Conservation (phyloP, 1,140 invertebrate genomes). For the Lepidurus apus region DNA sequence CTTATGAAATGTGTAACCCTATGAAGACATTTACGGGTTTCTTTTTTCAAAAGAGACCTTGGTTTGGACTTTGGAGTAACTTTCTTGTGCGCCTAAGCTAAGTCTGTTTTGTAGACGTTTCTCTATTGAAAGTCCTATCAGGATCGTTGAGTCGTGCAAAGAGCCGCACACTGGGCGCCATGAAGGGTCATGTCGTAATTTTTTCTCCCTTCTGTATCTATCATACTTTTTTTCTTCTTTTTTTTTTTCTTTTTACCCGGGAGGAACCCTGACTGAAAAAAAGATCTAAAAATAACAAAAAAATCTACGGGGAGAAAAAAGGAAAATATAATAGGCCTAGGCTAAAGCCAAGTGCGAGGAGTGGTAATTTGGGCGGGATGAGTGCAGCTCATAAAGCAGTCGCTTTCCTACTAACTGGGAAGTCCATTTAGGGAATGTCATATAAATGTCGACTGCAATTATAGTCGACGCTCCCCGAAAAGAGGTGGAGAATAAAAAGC, state of each 20-base stretch:
- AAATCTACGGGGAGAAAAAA: not conserved
- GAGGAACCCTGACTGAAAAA: not conserved
- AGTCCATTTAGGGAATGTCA: conserved; percentile 11
- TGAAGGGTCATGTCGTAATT: no score
- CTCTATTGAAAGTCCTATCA: no score
- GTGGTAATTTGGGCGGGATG: conserved; percentile 6
- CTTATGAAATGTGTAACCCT: no score
- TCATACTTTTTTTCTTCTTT: not conserved
- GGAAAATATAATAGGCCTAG: conserved; percentile 7
- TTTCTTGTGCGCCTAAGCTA: no score
- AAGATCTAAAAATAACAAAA: not conserved
- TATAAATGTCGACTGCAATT: conserved; percentile 15
- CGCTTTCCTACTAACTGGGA: conserved; percentile 3
- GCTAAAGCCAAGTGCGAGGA: not conserved
- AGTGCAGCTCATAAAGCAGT: conserved; percentile 21
- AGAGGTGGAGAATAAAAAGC: not conserved
- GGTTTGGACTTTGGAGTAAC: no score
- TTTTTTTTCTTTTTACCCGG: not conserved
- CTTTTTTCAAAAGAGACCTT: no score
- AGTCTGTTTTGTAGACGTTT: no score
- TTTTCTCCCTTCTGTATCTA: no score
- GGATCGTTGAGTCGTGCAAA: no score
- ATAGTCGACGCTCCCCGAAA: not conserved
- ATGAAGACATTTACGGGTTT: no score
- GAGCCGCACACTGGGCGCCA: no score